Conservation (phyloP, 2,888 invertebrate species). For the Agrochola circellaris region DNA sequence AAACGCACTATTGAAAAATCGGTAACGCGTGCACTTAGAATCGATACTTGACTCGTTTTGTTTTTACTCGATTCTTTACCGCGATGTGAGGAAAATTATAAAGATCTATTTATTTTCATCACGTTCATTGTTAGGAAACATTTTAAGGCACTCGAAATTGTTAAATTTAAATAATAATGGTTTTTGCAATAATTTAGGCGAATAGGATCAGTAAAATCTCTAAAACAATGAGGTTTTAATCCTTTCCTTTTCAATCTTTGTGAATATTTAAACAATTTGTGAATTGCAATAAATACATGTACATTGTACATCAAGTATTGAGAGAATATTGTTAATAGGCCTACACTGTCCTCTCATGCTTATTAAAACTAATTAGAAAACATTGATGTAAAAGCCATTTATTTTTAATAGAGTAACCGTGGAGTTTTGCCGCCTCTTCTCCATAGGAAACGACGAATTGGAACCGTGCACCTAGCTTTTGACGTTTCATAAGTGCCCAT, state of each 20-base stretch:
- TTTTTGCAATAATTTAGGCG: conserved; percentile 3
- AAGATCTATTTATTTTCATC: conserved; percentile 30
- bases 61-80: conserved; percentile 35
- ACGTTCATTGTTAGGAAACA: conserved; percentile 12
- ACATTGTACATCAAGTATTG: no score
- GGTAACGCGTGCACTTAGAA: conserved; percentile 45
- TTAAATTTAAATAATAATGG: conserved; percentile 9
- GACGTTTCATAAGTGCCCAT: no score
- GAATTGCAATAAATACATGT: no score
- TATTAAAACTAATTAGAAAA: no score
- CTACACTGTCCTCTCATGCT: no score
- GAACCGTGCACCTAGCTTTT: no score
- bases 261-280: no score
- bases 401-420: no score
- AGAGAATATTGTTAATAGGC: no score
- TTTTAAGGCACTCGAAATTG: conserved; percentile 3
- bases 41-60: conserved; percentile 37
- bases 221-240: conserved; percentile 1
- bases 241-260: background rate
- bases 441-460: no score
- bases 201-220: background rate
- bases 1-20: conserved; percentile 43
- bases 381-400: no score
- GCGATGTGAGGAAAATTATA: conserved; percentile 25
- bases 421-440: no score